Evolutionary conservation across 64 coral and sea anemone genomes (phyloP).

Genomic region (Porites australiensis): DNA sequence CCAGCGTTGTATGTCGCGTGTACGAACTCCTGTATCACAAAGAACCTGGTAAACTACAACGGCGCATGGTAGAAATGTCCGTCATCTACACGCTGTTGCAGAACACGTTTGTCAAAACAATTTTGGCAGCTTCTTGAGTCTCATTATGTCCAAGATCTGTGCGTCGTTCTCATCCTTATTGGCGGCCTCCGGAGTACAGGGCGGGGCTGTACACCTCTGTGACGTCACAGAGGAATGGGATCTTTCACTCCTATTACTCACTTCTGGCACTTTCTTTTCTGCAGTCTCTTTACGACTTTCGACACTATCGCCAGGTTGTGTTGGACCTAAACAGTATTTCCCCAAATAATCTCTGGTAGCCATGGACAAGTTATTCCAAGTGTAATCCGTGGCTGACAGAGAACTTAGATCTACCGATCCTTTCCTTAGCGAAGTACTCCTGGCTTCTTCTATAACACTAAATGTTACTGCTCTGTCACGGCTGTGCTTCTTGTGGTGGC

Average conservation of each 20-base stretch:
- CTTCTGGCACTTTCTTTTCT: background rate
- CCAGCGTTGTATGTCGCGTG: too few species aligned
- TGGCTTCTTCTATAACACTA: background rate
- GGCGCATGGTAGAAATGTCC: too few species aligned
- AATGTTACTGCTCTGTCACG: slow-evolving; percentile 54
- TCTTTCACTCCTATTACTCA: background rate
- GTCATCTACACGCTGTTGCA: background rate
- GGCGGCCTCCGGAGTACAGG: slow-evolving; percentile 63
- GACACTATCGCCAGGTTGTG: background rate
- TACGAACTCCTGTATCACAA: too few species aligned
- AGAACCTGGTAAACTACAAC: too few species aligned
- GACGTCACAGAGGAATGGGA: background rate
- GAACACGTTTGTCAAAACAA: slow-evolving; percentile 59
- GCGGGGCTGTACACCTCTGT: slow-evolving; percentile 59
- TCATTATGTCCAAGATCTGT: slow-evolving; percentile 87
- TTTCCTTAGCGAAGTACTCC: background rate
- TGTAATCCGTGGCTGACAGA: slow-evolving; percentile 62
- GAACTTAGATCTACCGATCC: background rate
- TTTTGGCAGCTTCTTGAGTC: slow-evolving; percentile 88
- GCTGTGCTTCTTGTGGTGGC: slow-evolving; percentile 13
- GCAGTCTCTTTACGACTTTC: too few species aligned
- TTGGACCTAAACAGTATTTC: slow-evolving; percentile 69
- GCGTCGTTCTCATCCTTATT: slow-evolving; percentile 2
- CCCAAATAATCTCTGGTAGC: slow-evolving; percentile 90
- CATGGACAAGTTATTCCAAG: slow-evolving; percentile 91